Evolutionary conservation across 2,888 invertebrate genomes (phyloP).

Genomic region (Scaptomyza reducta): DNA sequence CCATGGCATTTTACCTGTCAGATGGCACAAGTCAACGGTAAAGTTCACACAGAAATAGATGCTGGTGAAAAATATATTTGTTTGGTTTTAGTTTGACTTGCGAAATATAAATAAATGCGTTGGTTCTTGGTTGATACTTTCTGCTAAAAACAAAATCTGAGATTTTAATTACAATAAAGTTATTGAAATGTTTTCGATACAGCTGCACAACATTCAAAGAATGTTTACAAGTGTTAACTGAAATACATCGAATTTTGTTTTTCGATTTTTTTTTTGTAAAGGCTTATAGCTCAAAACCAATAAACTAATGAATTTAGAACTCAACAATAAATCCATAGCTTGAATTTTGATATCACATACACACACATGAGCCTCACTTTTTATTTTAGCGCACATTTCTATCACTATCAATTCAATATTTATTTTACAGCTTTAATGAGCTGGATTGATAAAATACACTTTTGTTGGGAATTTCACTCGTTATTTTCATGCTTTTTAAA

Average conservation of each 20-base stretch:
- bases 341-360: background rate
- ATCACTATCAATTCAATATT: constrained; percentile 14
- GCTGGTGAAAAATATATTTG: constrained; percentile 49
- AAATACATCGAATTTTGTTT: background rate
- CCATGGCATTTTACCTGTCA: constrained; percentile 53
- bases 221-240: background rate
- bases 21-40: constrained; percentile 42
- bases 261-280: background rate
- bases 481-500: background rate
- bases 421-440: constrained; percentile 15
- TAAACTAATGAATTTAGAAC: constrained; percentile 1
- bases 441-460: constrained; percentile 6
- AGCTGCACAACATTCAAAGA: background rate
- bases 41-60: constrained; percentile 42
- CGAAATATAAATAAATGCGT: constrained; percentile 58
- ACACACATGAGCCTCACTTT: background rate
- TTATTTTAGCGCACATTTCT: background rate
- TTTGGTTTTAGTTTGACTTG: constrained; percentile 61
- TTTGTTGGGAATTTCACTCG: background rate
- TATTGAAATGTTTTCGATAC: background rate
- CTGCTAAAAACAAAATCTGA: constrained; percentile 8
- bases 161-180: constrained; percentile 12
- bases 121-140: constrained; percentile 50
- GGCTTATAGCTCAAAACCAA: background rate
- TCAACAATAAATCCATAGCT: constrained; percentile 1